Conservation (phyloP, 2,888 invertebrate species). For the Rhabditophanes sp. region DNA sequence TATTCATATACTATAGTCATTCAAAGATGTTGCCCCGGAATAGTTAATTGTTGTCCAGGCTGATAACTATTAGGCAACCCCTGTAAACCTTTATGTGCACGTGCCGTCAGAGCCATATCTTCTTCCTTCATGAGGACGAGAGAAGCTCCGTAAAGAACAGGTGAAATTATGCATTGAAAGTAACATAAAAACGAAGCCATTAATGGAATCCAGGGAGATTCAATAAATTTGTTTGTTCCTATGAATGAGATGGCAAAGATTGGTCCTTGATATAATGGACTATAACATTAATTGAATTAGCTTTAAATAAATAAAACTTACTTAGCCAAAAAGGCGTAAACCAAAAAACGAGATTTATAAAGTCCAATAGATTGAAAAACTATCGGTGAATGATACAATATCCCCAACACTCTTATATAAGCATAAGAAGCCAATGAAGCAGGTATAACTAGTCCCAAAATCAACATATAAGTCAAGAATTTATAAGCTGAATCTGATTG, state of each 20-base stretch:
- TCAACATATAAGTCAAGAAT: constrained; percentile 40
- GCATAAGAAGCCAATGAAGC: constrained; percentile 35
- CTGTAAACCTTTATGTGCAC: constrained; percentile 26
- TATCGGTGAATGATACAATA: constrained; percentile 42
- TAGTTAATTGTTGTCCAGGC: too few species aligned
- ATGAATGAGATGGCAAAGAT: constrained; percentile 32
- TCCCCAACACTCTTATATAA: constrained; percentile 39
- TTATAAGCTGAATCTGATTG: constrained; percentile 35
- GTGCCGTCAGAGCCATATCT: constrained; percentile 41
- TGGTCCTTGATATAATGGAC: constrained; percentile 37
- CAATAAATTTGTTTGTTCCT: constrained; percentile 16
- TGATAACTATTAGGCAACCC: too few species aligned
- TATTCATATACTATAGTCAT: too few species aligned
- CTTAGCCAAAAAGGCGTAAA: constrained; percentile 38
- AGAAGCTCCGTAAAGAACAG: constrained; percentile 34
- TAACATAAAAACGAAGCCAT: constrained; percentile 29
- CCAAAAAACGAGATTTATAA: constrained; percentile 39
- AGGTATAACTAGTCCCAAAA: constrained; percentile 41
- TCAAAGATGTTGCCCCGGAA: too few species aligned
- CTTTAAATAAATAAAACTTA: constrained; percentile 10
- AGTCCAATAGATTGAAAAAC: constrained; percentile 43
- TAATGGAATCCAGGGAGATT: constrained; percentile 21
- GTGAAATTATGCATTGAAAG: constrained; percentile 24
- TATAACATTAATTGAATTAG: constrained; percentile 6
- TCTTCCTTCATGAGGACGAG: constrained; percentile 44